phyloP scores from a whole-genome alignment of 92 coral and sea anemone species.

The Porites evermanni region DNA sequence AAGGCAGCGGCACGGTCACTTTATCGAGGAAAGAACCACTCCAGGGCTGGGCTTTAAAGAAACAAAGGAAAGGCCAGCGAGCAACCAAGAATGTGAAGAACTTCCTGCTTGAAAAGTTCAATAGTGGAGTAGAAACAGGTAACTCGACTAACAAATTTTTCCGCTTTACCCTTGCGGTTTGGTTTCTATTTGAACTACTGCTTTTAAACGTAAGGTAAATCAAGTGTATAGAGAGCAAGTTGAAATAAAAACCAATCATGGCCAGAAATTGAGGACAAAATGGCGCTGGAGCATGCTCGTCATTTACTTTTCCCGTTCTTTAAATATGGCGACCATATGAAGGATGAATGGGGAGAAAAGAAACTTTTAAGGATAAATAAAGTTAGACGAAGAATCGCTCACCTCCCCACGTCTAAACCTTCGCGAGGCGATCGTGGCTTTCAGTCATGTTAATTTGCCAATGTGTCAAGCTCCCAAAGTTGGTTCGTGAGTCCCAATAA shows the following conservation, averaged over 20 bases:
- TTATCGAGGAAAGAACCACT: constrained; percentile 16
- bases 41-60: constrained; percentile 35
- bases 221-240: constrained; percentile 9
- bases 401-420: not conserved
- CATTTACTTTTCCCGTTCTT: too few relatives aligned
- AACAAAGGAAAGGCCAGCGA: constrained; percentile 8
- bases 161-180: constrained; percentile 12
- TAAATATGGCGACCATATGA: too few relatives aligned
- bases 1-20: not conserved
- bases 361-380: too few relatives aligned
- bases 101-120: not conserved
- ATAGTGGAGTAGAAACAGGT: constrained; percentile 28
- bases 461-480: not conserved
- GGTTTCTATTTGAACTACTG: not conserved
- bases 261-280: too few relatives aligned
- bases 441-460: not conserved
- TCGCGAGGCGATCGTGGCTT: not conserved
- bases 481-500: not conserved
- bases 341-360: too few relatives aligned
- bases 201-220: not conserved
- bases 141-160: not conserved
- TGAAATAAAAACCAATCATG: not conserved
- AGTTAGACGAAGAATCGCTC: not conserved
- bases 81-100: constrained; percentile 25
- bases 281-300: too few relatives aligned